Evolutionary conservation across 2,888 invertebrate species (phyloP).

Genomic region (Aethes cnicana): DNA sequence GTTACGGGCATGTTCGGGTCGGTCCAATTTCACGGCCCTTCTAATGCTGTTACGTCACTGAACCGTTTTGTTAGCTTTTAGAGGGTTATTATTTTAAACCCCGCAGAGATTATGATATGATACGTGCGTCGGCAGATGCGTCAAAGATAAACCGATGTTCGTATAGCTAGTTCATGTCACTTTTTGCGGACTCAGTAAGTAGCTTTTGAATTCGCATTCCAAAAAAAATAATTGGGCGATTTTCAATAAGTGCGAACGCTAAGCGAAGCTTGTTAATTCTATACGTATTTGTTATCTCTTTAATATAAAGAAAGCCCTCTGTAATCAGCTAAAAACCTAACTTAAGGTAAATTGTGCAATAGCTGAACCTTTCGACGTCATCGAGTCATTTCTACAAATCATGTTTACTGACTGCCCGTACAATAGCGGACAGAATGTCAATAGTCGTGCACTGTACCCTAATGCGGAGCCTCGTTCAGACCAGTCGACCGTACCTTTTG

Average conservation of each 20-base stretch:
- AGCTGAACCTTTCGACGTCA: conserved; percentile 8
- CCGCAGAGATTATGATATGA: conserved; percentile 10
- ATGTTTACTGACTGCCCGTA: conserved; percentile 53
- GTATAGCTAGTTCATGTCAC: too few relatives aligned
- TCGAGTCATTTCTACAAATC: conserved; percentile 54
- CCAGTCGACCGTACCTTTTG: conserved; percentile 10
- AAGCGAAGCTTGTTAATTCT: too few relatives aligned
- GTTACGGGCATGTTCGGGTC: conserved; percentile 37
- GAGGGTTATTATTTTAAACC: conserved; percentile 19
- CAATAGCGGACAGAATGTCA: conserved; percentile 50
- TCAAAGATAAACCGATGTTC: conserved; percentile 12
- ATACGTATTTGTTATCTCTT: too few relatives aligned
- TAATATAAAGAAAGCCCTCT: too few relatives aligned
- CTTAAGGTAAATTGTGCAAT: neutral
- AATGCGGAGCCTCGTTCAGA: conserved; percentile 40
- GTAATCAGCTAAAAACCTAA: conserved; percentile 23
- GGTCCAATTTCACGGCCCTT: conserved; percentile 48
- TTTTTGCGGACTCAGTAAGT: too few relatives aligned
- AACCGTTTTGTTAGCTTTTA: conserved; percentile 9
- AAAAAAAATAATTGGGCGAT: neutral
- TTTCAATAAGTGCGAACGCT: neutral
- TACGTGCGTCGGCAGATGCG: neutral
- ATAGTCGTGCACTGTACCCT: conserved; percentile 47
- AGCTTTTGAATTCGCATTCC: too few relatives aligned
- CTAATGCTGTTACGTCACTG: conserved; percentile 20